Percentiles rank a stretch among this genome's conserved stretches.
Evolutionary conservation across 2,797 vertebrate species (phyloP).

Genomic region (Nyctalus aviator): DNA sequence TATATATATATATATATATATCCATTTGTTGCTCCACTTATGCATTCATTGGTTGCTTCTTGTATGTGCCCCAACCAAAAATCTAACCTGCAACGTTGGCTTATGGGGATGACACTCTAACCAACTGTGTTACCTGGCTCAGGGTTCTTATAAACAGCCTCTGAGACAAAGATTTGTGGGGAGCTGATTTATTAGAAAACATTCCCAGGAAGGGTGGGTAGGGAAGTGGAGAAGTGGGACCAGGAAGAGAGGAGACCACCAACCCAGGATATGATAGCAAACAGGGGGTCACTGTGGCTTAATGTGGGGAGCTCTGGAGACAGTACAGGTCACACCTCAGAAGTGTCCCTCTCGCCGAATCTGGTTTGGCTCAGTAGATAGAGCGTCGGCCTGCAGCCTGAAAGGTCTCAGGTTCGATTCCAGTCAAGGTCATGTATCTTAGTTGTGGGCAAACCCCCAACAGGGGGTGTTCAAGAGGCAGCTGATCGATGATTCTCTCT

Average conservation of each 20-base stretch:
- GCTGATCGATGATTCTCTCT: too few relatives aligned
- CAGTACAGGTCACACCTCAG: neutral
- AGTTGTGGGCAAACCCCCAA: too few relatives aligned
- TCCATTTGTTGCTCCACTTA: neutral
- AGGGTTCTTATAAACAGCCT: neutral
- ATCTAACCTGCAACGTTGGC: neutral
- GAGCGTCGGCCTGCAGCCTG: too few relatives aligned
- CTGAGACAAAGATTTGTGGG: neutral
- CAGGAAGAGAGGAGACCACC: neutral
- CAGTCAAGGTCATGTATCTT: too few relatives aligned
- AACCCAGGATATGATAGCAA: neutral
- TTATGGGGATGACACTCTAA: neutral
- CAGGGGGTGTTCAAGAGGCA: too few relatives aligned
- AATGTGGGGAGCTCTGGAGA: neutral
- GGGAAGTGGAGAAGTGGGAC: neutral
- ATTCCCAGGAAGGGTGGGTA: neutral
- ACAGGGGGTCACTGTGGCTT: neutral
- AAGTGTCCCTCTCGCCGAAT: neutral
- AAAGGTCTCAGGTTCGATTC: too few relatives aligned
- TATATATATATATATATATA: too few relatives aligned
- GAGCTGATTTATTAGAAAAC: conserved; percentile 13
- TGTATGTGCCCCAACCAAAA: neutral
- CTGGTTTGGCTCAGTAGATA: too few relatives aligned
- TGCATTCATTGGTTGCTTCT: neutral
- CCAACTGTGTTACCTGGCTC: neutral